phyloP scores from a whole-genome alignment of 2,888 invertebrate species.

The Oithona nana region DNA sequence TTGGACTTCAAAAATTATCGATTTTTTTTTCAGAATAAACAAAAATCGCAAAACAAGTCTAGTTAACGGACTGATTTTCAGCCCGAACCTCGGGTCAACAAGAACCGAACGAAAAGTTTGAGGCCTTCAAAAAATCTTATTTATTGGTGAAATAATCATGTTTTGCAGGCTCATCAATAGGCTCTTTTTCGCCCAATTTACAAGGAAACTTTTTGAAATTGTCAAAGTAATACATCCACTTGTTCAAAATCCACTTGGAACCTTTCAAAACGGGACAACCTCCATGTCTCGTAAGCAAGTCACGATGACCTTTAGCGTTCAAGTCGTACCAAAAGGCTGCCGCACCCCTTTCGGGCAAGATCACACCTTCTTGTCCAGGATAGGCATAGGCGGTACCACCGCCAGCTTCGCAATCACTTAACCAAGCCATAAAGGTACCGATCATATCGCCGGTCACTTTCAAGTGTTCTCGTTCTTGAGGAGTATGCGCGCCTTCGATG shows the following conservation, averaged over 20 bases:
- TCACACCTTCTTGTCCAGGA: neutral
- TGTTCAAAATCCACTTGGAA: slow-evolving; percentile 8
- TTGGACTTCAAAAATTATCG: no score
- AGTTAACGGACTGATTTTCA: no score
- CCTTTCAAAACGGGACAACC: slow-evolving; percentile 10
- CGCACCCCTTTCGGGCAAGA: neutral
- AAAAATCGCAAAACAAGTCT: no score
- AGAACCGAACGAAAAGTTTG: neutral
- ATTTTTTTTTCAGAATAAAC: no score
- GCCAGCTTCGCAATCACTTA: neutral
- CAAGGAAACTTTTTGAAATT: neutral
- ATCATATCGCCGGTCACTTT: slow-evolving; percentile 1
- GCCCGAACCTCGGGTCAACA: no score
- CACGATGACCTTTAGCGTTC: neutral
- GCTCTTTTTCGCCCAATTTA: no score
- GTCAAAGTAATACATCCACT: slow-evolving; percentile 10
- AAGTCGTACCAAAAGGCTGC: slow-evolving; percentile 8
- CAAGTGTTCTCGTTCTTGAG: neutral
- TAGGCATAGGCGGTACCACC: slow-evolving; percentile 1
- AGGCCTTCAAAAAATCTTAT: neutral
- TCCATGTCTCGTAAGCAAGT: neutral
- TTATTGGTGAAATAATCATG: no score
- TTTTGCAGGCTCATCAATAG: no score
- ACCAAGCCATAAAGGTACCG: slow-evolving; percentile 5
- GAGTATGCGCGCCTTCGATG: neutral